phyloP scores from a whole-genome alignment of 2,888 invertebrate species.

The Terebella lapidaria region DNA sequence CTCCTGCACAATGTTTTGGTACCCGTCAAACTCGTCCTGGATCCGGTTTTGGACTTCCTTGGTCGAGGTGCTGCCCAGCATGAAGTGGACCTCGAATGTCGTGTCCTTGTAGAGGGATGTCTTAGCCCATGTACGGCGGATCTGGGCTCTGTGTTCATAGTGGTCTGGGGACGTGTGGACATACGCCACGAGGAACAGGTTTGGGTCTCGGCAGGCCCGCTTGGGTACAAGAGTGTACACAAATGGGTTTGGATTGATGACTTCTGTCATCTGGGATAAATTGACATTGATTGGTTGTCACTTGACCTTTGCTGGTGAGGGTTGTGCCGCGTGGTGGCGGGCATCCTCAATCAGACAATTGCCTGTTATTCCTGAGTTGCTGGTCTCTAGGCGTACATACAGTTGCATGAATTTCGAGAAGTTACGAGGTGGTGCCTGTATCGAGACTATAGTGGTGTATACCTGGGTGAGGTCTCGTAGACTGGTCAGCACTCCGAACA shows the following conservation, averaged over 20 bases:
- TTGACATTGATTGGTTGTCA: too few species aligned
- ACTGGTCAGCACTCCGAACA: too few species aligned
- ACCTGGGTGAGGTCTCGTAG: too few species aligned
- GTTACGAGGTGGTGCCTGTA: too few species aligned
- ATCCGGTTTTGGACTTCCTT: neutral
- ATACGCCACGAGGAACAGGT: neutral
- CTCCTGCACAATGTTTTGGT: constrained; percentile 1
- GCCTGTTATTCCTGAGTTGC: too few species aligned
- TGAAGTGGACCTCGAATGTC: neutral
- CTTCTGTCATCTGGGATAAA: too few species aligned
- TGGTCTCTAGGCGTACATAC: too few species aligned
- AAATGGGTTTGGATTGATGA: neutral
- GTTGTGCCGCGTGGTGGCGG: too few species aligned
- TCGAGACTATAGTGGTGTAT: too few species aligned
- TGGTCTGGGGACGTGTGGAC: neutral
- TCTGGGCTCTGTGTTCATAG: neutral
- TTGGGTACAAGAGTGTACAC: neutral
- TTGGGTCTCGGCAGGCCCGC: neutral
- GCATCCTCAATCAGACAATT: too few species aligned
- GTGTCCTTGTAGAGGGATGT: neutral
- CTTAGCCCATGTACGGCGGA: neutral
- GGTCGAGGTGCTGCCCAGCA: neutral
- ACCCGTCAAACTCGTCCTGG: neutral
- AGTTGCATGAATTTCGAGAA: too few species aligned
- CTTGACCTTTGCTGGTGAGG: too few species aligned